Conservation (phyloP, 1,140 invertebrate genomes). For the Sinella curviseta region DNA sequence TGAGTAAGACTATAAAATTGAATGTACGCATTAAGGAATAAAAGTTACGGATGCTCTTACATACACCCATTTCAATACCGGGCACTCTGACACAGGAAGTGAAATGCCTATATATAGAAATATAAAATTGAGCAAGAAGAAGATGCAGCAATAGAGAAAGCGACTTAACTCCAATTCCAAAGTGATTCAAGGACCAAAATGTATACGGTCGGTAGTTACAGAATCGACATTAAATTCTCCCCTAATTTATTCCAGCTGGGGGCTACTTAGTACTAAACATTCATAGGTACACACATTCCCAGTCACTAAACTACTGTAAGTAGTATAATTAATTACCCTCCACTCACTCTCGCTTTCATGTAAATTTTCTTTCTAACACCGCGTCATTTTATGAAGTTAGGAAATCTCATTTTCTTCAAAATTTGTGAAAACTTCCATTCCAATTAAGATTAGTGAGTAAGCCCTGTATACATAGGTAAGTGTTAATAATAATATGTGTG, state of each 20-base stretch:
- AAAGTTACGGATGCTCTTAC: no score
- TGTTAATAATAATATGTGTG: no score
- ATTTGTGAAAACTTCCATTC: slow-evolving; percentile 1
- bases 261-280: background rate
- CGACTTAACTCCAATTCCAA: no score
- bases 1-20: no score
- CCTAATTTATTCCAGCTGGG: slow-evolving; percentile 5
- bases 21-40: no score
- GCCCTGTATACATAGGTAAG: no score
- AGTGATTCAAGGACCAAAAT: no score
- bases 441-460: background rate
- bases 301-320: no score
- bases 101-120: background rate
- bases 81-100: no score
- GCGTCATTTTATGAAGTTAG: background rate
- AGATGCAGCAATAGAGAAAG: background rate
- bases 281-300: no score
- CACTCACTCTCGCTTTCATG: background rate
- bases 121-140: background rate
- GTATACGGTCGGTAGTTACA: no score
- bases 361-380: background rate
- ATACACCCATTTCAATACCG: no score
- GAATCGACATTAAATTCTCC: background rate
- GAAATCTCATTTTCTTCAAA: slow-evolving; percentile 4
- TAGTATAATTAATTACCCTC: background rate